phyloP scores from a whole-genome alignment of 2,888 invertebrate genomes.

The Nomada fabriciana region DNA sequence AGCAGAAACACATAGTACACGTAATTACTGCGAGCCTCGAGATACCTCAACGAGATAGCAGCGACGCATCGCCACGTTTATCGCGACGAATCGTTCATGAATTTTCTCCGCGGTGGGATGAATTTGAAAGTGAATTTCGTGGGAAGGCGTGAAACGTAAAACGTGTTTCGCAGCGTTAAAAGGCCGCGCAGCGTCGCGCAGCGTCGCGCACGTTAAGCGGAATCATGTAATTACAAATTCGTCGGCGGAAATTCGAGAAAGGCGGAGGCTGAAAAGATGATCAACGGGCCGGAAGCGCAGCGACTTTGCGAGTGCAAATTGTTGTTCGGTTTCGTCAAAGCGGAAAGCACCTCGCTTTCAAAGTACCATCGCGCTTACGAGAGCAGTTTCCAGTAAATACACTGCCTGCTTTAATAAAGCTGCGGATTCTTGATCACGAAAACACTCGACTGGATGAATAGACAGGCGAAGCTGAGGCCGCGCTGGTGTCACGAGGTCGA shows the following conservation, averaged over 20 bases:
- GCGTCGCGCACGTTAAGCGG: slow-evolving; percentile 12
- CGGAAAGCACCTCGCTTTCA: slow-evolving; percentile 23
- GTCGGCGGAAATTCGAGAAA: slow-evolving; percentile 23
- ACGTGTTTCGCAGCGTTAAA: slow-evolving; percentile 11
- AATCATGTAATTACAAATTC: slow-evolving; percentile 46
- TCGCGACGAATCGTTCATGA: neutral
- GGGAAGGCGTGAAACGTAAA: slow-evolving; percentile 20
- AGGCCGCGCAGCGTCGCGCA: neutral
- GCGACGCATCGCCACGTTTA: neutral
- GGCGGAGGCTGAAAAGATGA: slow-evolving; percentile 35
- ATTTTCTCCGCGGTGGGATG: neutral
- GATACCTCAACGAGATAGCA: neutral
- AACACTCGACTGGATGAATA: slow-evolving; percentile 55
- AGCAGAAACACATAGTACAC: no score
- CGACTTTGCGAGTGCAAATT: slow-evolving; percentile 52
- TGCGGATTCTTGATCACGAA: slow-evolving; percentile 60
- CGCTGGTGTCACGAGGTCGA: slow-evolving; percentile 35
- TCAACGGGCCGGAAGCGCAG: slow-evolving; percentile 48
- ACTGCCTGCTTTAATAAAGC: slow-evolving; percentile 58
- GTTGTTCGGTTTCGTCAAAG: slow-evolving; percentile 56
- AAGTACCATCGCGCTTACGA: slow-evolving; percentile 43
- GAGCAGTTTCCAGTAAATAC: slow-evolving; percentile 54
- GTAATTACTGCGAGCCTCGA: neutral
- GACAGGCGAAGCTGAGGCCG: slow-evolving; percentile 27
- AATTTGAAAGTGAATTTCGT: slow-evolving; percentile 27